Evolutionary conservation across 2,888 invertebrate species (phyloP).

Genomic region (Urechis unicinctus): DNA sequence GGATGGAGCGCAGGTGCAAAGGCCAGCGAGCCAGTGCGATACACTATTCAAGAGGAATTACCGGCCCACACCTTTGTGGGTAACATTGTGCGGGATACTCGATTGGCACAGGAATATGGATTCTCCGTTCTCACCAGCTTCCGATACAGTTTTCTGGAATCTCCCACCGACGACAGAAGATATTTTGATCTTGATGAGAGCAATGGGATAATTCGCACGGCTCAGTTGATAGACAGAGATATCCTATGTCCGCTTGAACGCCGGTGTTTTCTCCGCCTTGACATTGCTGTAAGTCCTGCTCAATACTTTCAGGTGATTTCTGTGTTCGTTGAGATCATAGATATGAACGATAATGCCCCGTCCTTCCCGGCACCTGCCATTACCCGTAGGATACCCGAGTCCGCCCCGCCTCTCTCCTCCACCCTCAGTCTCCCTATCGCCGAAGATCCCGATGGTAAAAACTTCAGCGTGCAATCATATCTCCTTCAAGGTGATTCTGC

Average conservation of each 20-base stretch:
- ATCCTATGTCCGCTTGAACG: neutral
- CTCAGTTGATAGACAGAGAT: slow-evolving; percentile 4
- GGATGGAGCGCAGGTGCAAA: neutral
- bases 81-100: neutral
- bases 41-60: no score
- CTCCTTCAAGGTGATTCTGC: neutral
- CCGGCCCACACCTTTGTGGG: neutral
- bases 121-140: neutral
- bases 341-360: slow-evolving; percentile 11
- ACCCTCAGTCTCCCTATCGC: slow-evolving; percentile 5
- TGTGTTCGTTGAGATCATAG: neutral
- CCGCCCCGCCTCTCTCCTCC: neutral
- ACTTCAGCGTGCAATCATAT: slow-evolving; percentile 4
- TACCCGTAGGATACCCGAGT: slow-evolving; percentile 1
- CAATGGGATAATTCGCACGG: slow-evolving; percentile 2
- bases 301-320: neutral
- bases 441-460: slow-evolving; percentile 4
- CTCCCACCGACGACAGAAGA: neutral
- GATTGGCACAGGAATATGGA: neutral
- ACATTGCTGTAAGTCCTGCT: neutral
- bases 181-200: slow-evolving; percentile 3
- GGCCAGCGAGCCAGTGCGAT: neutral
- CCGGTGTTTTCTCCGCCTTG: neutral
- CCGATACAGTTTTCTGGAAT: neutral
- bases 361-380: slow-evolving; percentile 1